Percentiles rank a stretch among this genome's conserved stretches.
These are phyloP conservation scores for Pan paniscus DNA, from an alignment of 2,113 vertebrate genomes.

Conservation along the genomic window DNA sequence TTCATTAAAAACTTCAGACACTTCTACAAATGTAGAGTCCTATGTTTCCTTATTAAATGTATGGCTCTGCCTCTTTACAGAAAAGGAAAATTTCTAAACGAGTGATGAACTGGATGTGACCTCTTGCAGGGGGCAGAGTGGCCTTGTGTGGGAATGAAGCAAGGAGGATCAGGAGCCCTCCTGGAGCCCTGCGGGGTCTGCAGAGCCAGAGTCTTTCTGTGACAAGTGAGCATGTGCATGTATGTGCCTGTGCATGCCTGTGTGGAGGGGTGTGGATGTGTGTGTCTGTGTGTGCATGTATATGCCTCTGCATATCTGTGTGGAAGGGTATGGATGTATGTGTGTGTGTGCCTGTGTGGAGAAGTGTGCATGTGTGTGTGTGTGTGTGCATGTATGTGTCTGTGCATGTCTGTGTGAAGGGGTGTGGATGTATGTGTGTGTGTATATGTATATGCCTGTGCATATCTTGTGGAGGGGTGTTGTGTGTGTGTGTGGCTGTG, in stretches of 20 bases:
- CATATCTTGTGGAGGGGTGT: not conserved
- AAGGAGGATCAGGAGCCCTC: too few relatives aligned
- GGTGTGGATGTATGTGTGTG: too few relatives aligned
- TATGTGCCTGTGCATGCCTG: not conserved
- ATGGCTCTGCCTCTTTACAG: not conserved
- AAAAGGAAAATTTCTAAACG: not conserved
- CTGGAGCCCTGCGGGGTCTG: not conserved
- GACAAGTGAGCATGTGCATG: not conserved
- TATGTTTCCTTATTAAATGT: accelerated
- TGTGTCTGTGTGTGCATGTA: not conserved
- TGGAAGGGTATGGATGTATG: not conserved
- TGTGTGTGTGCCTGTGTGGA: not conserved
- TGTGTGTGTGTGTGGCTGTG: not conserved
- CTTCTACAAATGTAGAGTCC: accelerated
- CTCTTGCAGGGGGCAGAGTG: accelerated
- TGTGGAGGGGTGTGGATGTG: not conserved
- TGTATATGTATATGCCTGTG: not conserved
- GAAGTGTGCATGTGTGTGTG: too few relatives aligned
- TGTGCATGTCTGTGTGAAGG: accelerated
- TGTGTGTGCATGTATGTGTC: accelerated
- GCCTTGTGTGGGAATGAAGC: accelerated
- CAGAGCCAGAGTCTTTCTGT: not conserved
- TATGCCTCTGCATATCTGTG: accelerated
- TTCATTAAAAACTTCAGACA: not conserved
- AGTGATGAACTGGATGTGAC: accelerated